Conservation (phyloP, 2,797 vertebrate genomes). For the Syndactyla subalaris region DNA sequence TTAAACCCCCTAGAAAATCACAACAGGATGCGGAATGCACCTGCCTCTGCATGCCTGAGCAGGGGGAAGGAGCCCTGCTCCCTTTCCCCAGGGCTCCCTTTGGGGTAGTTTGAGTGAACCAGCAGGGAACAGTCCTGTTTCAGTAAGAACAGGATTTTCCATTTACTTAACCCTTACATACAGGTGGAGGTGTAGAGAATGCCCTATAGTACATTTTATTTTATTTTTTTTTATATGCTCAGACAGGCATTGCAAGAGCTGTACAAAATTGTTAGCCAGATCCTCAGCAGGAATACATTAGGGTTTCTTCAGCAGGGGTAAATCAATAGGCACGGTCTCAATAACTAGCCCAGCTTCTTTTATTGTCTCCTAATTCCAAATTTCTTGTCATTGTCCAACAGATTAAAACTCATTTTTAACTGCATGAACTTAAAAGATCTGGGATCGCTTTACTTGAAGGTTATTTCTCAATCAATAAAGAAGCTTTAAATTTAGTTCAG, state of each 20-base stretch:
- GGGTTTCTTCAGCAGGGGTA: background rate
- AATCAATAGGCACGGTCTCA: background rate
- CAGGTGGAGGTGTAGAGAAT: background rate
- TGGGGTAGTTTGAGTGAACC: constrained; percentile 26
- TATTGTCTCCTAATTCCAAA: constrained; percentile 40
- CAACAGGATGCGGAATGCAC: constrained; percentile 41
- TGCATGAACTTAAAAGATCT: constrained; percentile 34
- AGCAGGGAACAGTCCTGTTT: constrained; percentile 18
- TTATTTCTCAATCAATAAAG: constrained; percentile 61
- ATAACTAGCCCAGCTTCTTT: background rate
- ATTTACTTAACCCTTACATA: constrained; percentile 26
- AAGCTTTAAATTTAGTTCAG: constrained; percentile 53
- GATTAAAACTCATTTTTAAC: constrained; percentile 41
- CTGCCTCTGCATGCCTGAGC: background rate
- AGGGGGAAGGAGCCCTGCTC: background rate
- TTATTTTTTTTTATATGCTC: background rate
- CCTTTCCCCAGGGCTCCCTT: constrained; percentile 1
- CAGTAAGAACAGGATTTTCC: constrained; percentile 43
- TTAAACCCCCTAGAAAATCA: constrained; percentile 32
- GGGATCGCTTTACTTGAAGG: constrained; percentile 48
- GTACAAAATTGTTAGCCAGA: constrained; percentile 13
- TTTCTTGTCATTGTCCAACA: constrained; percentile 42
- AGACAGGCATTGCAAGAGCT: background rate
- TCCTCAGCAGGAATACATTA: constrained; percentile 18
- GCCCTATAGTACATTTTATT: background rate